These are phyloP conservation scores for Ispidina lecontei DNA, from an alignment of 2,797 vertebrate genomes.

Conservation along the genomic window DNA sequence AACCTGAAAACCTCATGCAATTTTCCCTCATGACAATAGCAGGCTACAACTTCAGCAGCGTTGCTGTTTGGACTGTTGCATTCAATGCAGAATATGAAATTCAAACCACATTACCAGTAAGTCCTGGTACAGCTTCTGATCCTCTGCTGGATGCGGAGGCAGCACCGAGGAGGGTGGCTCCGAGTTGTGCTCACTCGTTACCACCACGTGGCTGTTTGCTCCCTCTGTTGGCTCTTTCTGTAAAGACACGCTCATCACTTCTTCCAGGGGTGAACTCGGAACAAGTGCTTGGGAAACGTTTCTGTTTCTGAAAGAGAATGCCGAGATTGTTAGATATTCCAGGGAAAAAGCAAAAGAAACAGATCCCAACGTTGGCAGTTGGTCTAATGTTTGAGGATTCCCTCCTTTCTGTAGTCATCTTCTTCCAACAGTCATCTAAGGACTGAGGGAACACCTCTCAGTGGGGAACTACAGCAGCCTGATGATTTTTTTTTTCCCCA, in stretches of 20 bases:
- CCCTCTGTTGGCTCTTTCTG: constrained; percentile 69
- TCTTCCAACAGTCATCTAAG: neutral
- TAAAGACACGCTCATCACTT: constrained; percentile 76
- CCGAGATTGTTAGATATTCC: neutral
- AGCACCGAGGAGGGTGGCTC: constrained; percentile 8
- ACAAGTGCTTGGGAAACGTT: constrained; percentile 62
- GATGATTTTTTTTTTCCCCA: neutral
- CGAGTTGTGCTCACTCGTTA: neutral
- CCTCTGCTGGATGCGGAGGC: constrained; percentile 45
- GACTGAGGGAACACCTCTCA: neutral
- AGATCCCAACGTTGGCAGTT: rapidly evolving
- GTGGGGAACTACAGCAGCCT: neutral
- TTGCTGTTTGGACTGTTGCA: neutral
- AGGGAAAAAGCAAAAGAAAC: neutral
- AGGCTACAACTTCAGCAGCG: neutral
- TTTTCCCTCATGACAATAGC: neutral
- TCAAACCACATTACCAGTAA: constrained; percentile 82
- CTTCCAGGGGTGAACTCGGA: constrained; percentile 69
- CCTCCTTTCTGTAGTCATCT: neutral
- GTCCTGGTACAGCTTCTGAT: constrained; percentile 86
- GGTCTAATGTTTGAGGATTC: neutral
- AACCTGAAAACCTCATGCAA: neutral
- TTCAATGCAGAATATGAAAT: neutral
- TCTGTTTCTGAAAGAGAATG: constrained; percentile 39
- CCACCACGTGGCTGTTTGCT: constrained; percentile 39